Evolutionary conservation across 2,113 vertebrate genomes (phyloP), one percentile per base, ranked within the genome.

Genomic region (Todiramphus chloris): DNA sequence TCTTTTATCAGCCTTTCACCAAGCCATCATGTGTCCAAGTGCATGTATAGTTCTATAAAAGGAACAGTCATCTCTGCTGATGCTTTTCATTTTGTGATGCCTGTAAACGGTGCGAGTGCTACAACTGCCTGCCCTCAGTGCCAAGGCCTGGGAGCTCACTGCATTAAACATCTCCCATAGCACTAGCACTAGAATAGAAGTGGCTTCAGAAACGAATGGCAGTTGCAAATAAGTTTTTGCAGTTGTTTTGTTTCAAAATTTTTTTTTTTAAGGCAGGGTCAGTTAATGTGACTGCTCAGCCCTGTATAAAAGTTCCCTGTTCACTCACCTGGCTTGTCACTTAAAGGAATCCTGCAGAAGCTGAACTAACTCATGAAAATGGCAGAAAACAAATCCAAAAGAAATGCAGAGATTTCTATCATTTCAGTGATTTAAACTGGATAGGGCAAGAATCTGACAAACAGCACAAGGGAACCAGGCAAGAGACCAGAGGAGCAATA

Each of bases 1-100:
- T 30, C 66, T 87, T 95, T 93, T 91, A 94, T 75, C 77, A 92
- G 53, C 50, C 75, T 63, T 87, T 92, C 81, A 76, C 62, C n/a
- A 76, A 84, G 74, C 48, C 70, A 59, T 95, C 88, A 58, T 76
- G 44, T 63, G 58, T 84, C 94, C 91, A 94, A 91, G 87, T 91
- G 93, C 66, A 59, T 33, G 28, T 44, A 70, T 33, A 46, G 25
- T 35, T 83, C 73, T 94, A 28, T 79, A 66, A 93, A 95, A 81
- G 46, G 58, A 93, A 69, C 63, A 79, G 50, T 85, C 81, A 85
- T 63, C 37, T 82, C 83, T 76, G 77, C 64, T 79, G 73, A 75
- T 73, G 83, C 63, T 66, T 94, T 84, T 82, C 37, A 60, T 87
- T 94, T 87, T 79, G 62, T 66, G 44, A 79, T 73, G 48, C 62